Evolutionary conservation across 1,140 invertebrate genomes (phyloP).

Genomic region (Lutraria rhynchaena): DNA sequence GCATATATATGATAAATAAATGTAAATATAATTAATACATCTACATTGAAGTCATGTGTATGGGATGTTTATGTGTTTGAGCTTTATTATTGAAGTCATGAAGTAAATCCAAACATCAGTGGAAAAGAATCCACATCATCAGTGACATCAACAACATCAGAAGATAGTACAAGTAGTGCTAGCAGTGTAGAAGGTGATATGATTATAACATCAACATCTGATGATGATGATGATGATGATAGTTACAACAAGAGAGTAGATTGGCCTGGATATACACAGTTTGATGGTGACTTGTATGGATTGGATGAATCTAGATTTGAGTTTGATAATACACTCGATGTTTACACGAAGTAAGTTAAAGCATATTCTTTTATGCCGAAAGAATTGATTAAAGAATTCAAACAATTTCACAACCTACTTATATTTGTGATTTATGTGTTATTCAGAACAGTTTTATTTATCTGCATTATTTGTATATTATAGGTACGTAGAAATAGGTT

Average conservation of each 20-base stretch:
- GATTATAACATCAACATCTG: constrained; percentile 30
- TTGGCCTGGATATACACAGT: neutral
- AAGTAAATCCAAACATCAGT: constrained; percentile 77
- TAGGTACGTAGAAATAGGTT: neutral
- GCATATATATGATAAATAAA: too few species aligned
- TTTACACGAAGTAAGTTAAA: constrained; percentile 29
- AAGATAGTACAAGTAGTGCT: constrained; percentile 71
- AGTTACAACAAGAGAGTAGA: neutral
- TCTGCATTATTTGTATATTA: neutral
- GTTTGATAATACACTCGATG: constrained; percentile 18
- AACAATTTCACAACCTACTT: too few species aligned
- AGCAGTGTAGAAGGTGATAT: constrained; percentile 67
- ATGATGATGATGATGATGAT: constrained; percentile 43
- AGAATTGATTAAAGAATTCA: neutral
- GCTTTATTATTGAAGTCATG: too few species aligned
- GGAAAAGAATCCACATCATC: constrained; percentile 79
- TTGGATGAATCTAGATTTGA: constrained; percentile 22
- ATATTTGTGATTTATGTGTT: too few species aligned
- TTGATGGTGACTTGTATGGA: constrained; percentile 34
- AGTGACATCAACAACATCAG: constrained; percentile 72
- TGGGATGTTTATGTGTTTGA: too few species aligned
- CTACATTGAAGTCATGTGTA: too few species aligned
- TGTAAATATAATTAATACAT: too few species aligned
- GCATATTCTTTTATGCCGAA: too few species aligned
- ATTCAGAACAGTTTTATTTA: too few species aligned